These are phyloP conservation scores for Pyrgilauda ruficollis DNA, from an alignment of 2,113 vertebrate species.

Conservation along the genomic window DNA sequence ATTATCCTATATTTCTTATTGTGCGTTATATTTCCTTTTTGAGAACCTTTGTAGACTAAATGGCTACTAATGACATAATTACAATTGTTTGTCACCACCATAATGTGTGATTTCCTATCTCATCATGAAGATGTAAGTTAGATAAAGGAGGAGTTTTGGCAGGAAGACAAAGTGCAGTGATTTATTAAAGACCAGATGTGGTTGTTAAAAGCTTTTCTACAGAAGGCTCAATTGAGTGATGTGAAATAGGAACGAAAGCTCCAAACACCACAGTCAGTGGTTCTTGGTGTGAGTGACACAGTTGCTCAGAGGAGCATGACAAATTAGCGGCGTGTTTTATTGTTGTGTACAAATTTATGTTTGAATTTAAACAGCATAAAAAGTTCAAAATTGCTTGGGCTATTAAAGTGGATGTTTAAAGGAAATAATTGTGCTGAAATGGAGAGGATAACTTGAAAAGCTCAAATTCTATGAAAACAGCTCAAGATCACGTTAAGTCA, in stretches of 20 bases:
- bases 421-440: constrained; percentile 17
- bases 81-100: constrained; percentile 92
- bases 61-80: constrained; percentile 91
- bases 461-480: constrained; percentile 15
- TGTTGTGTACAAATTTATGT: constrained; percentile 68
- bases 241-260: constrained; percentile 67
- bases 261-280: constrained; percentile 48
- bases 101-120: constrained; percentile 92
- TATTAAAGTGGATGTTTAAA: constrained; percentile 53
- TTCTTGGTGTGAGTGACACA: constrained; percentile 69
- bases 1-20: constrained; percentile 82
- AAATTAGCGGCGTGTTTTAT: constrained; percentile 66
- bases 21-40: constrained; percentile 77
- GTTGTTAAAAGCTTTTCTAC: constrained; percentile 85
- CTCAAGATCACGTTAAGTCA: constrained; percentile 31
- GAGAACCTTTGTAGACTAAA: constrained; percentile 84
- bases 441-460: constrained; percentile 23
- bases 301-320: constrained; percentile 67
- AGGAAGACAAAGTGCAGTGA: constrained; percentile 89
- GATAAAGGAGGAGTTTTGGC: constrained; percentile 92
- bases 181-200: constrained; percentile 91
- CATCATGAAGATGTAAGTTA: constrained; percentile 90
- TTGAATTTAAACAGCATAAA: constrained; percentile 63
- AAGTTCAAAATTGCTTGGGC: constrained; percentile 44
- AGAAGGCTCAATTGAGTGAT: constrained; percentile 76